Conservation (phyloP, 2,888 invertebrate species). For the Heliothis peltigera region DNA sequence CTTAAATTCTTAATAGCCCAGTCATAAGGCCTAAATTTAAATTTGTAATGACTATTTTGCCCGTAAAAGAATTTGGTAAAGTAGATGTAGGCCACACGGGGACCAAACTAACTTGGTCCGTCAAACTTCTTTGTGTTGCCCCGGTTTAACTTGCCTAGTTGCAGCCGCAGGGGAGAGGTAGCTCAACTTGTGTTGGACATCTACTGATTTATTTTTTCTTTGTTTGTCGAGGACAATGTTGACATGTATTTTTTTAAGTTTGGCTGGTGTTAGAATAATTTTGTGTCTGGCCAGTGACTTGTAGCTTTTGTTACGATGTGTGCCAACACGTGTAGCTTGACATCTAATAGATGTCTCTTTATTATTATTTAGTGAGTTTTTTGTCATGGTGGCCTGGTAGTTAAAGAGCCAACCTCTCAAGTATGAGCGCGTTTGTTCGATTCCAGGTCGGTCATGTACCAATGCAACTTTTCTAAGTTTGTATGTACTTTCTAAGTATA, state of each 20-base stretch:
- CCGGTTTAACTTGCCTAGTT: constrained; percentile 63
- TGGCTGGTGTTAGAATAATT: constrained; percentile 62
- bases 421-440: too few species aligned
- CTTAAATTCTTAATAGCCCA: constrained; percentile 55
- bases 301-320: constrained; percentile 61
- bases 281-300: constrained; percentile 66
- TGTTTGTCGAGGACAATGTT: constrained; percentile 85
- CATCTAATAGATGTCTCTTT: constrained; percentile 50
- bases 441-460: too few species aligned
- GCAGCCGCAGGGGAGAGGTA: constrained; percentile 66
- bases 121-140: constrained; percentile 79
- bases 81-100: constrained; percentile 75
- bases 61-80: constrained; percentile 70
- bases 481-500: too few species aligned
- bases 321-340: constrained; percentile 59
- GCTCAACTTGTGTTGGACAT: constrained; percentile 67
- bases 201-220: constrained; percentile 87
- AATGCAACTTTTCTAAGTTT: too few species aligned
- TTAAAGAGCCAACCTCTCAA: too few species aligned
- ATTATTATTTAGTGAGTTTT: constrained; percentile 39
- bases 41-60: constrained; percentile 65
- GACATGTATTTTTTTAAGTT: constrained; percentile 79
- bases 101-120: constrained; percentile 68
- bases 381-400: too few species aligned
- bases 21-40: constrained; percentile 73